Evolutionary conservation across 2,113 vertebrate genomes (phyloP).

Genomic region (Stegastes partitus): DNA sequence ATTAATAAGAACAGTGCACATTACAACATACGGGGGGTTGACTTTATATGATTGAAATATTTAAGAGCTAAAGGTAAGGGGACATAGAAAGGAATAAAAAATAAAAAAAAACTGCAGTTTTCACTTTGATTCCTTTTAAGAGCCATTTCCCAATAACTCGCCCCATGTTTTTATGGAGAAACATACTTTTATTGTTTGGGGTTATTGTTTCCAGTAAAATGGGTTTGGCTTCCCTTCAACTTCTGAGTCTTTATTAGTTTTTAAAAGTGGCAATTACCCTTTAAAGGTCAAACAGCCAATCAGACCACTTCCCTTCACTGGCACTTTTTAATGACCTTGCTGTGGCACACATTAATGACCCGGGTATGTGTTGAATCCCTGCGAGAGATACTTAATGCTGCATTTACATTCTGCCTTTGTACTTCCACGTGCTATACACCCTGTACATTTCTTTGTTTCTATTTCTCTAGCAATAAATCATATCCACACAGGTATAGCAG

Average conservation of each 20-base stretch:
- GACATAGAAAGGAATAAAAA: conserved; percentile 43
- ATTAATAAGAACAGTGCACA: conserved; percentile 60
- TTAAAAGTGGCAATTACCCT: conserved; percentile 85
- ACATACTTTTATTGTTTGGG: conserved; percentile 77
- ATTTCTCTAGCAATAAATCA: not conserved
- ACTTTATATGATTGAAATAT: conserved; percentile 73
- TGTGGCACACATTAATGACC: conserved; percentile 62
- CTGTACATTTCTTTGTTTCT: not conserved
- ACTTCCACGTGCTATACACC: not conserved
- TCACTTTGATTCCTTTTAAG: conserved; percentile 67
- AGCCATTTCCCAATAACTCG: conserved; percentile 64
- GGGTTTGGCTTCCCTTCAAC: conserved; percentile 67
- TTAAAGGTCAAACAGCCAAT: conserved; percentile 86
- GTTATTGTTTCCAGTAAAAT: conserved; percentile 79
- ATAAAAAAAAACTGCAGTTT: conserved; percentile 44
- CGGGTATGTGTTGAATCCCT: conserved; percentile 41
- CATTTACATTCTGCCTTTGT: conserved; percentile 55
- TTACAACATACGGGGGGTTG: conserved; percentile 43
- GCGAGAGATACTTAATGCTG: conserved; percentile 39
- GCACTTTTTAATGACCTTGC: conserved; percentile 76
- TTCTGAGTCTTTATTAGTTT: conserved; percentile 77
- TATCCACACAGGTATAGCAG: not conserved
- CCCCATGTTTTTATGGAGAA: conserved; percentile 75
- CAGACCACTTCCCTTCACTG: conserved; percentile 70
- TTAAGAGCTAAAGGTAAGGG: conserved; percentile 57